These are phyloP conservation scores for Gallinago jamesoni DNA, from an alignment of 2,113 vertebrate species.

Conservation along the genomic window DNA sequence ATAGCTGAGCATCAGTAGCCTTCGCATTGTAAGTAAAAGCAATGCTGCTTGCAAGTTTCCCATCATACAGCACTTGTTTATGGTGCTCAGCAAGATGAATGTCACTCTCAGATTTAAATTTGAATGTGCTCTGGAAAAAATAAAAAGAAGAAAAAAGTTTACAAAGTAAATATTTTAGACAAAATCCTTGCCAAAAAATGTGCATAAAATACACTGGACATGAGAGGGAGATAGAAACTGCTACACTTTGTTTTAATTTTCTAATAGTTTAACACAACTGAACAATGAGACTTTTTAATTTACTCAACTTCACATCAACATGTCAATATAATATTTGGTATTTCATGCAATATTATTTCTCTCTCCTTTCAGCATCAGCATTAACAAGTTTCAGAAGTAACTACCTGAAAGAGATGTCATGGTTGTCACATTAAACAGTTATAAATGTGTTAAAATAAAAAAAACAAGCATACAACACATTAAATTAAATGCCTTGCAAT, in stretches of 20 bases:
- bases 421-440: not conserved
- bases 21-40: conserved; percentile 98
- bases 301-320: not conserved
- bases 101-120: conserved; percentile 98
- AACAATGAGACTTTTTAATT: not conserved
- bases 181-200: not conserved
- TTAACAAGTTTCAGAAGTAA: not conserved
- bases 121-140: conserved; percentile 92
- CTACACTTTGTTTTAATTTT: not conserved
- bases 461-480: not conserved
- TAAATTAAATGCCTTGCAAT: not conserved
- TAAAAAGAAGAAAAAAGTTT: not conserved
- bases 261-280: not conserved
- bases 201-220: not conserved
- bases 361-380: not conserved
- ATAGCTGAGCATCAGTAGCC: conserved; percentile 96
- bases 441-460: not conserved
- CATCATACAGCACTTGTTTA: conserved; percentile 96
- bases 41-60: conserved; percentile 96
- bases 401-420: not conserved
- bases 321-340: not conserved
- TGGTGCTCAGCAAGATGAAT: conserved; percentile 99
- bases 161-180: not conserved
- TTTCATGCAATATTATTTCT: not conserved
- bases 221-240: not conserved